Evolutionary conservation across 2,888 invertebrate species (phyloP), one percentile per base, ranked within the genome.

Genomic region (Rhogogaster chlorosoma): DNA sequence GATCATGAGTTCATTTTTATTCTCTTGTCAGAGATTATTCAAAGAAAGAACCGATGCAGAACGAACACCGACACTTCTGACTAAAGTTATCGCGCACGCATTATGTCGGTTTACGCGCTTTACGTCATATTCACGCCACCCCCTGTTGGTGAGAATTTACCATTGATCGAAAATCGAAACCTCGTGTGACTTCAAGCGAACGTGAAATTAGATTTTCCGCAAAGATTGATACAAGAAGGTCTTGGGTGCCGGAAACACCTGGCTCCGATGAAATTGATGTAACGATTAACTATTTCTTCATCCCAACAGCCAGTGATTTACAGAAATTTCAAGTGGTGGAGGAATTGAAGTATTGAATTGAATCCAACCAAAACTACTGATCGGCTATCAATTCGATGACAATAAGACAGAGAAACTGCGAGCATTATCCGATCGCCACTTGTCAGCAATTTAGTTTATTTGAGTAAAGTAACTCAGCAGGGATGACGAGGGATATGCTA

Each of bases 361-460:
- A 49, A 45, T n/a, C 38, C 71, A 71, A 1, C 70, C 15, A 4
- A n/a, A 42, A 71, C n/a, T 18, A 38, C 38, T 10, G n/a, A 42
- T 71, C 38, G 4, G 42, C 10, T 26, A 45, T 15, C 15, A 42
- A 3, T 26, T 42, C 38, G 0, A 75, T 75, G 22, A 42, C 0
- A 22, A 26, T 61, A 7, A 22, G 18, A 45, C 12, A 10, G 45
- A 9, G 26, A 29, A 7, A 75, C 49, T 75, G 26, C 42, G 12
- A 22, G 26, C 15, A 15, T 75, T 75, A 42, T 75, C 29, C 26
- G 42, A 75, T 75, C 73, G 10, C 42, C 15, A 45, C 45, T 45
- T 75, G 73, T 75, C 73, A 75, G 73, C 26, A 15, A 36, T 26
- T 75, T 45, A 5, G 29, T 73, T 42, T n/a, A n/a, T 71, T n/a